phyloP scores from a whole-genome alignment of 2,113 vertebrate species.

The Podilymbus podiceps region DNA sequence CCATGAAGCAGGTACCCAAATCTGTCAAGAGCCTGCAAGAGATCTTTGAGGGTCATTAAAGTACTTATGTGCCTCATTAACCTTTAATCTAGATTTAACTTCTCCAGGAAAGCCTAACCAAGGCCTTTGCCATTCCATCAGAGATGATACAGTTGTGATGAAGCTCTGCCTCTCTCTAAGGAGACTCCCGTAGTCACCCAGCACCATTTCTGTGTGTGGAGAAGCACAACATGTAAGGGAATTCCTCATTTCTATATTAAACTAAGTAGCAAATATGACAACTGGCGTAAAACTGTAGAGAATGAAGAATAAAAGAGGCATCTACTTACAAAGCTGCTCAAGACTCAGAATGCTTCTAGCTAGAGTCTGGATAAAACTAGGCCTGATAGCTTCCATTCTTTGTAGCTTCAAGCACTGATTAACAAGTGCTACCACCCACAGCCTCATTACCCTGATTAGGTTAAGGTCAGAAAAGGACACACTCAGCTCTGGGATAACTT shows the following conservation, averaged over 20 bases:
- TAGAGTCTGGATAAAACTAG: not conserved
- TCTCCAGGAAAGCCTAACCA: not conserved
- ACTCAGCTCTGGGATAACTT: not conserved
- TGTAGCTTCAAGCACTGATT: not conserved
- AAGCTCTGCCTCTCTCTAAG: not conserved
- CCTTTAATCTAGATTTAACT: not conserved
- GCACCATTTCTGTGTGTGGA: not conserved
- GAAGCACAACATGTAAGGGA: not conserved
- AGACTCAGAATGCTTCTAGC: not conserved
- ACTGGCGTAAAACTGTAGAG: not conserved
- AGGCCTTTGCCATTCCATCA: not conserved
- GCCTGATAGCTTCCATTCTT: not conserved
- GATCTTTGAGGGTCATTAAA: not conserved
- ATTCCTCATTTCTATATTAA: not conserved
- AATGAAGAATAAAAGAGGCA: not conserved
- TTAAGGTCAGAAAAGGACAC: not conserved
- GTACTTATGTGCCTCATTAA: not conserved
- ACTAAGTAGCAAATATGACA: not conserved
- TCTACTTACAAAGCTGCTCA: not conserved
- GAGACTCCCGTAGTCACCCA: not conserved
- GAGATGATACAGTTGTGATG: rapidly evolving
- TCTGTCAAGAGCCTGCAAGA: not conserved
- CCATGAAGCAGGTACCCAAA: not conserved
- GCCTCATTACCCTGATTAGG: not conserved
- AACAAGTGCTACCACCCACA: not conserved